phyloP scores from a whole-genome alignment of 1,140 invertebrate species.

The Neomicropteryx cornuta region DNA sequence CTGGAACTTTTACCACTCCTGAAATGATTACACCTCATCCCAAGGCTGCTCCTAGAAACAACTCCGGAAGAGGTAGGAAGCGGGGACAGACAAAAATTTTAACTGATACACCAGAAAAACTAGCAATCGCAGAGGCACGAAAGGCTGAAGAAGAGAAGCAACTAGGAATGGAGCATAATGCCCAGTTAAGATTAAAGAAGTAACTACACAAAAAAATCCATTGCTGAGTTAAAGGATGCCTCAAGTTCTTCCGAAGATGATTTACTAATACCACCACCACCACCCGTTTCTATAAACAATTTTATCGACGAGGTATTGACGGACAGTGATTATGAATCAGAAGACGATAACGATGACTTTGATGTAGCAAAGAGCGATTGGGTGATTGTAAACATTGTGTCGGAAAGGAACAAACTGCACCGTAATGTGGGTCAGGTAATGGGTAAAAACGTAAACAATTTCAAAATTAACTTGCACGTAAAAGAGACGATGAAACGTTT shows the following conservation, averaged over 20 bases:
- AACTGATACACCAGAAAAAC: slow-evolving; percentile 11
- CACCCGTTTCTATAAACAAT: not conserved
- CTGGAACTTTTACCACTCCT: slow-evolving; percentile 1
- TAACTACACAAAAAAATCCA: not conserved
- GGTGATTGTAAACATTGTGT: not conserved
- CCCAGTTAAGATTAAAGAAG: not conserved
- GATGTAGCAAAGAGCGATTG: not conserved
- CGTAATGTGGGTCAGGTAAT: not conserved
- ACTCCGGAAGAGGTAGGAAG: slow-evolving; percentile 5
- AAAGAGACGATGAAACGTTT: not conserved
- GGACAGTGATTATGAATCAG: not conserved
- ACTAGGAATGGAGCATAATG: not conserved
- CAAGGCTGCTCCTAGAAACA: slow-evolving; percentile 7
- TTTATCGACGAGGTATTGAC: not conserved
- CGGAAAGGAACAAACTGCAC: not conserved
- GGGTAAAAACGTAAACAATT: not conserved
- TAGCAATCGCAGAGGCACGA: slow-evolving; percentile 5
- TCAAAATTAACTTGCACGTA: not conserved
- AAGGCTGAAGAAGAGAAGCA: slow-evolving; percentile 2
- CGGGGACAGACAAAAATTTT: slow-evolving; percentile 8
- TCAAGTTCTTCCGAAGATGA: not conserved
- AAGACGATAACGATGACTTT: not conserved
- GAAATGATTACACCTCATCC: slow-evolving; percentile 6
- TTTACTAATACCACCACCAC: not conserved
- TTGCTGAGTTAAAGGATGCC: not conserved